Evolutionary conservation across 1,140 invertebrate species (phyloP), one percentile per base, ranked within the genome.

Genomic region (Monochamus saltuarius): DNA sequence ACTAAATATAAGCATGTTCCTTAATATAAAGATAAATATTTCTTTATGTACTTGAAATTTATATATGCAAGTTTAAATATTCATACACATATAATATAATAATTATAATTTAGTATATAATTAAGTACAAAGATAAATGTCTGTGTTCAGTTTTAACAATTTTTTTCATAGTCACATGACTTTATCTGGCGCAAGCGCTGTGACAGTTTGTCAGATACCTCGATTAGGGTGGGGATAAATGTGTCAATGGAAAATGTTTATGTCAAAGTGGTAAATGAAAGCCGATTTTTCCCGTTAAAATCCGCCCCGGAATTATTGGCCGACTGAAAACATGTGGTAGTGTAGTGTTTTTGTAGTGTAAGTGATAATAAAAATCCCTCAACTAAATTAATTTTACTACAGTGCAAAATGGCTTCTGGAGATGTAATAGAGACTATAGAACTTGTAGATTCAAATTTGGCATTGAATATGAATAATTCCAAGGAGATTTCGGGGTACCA

Each of bases 391-490:
- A 14, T 63, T 34, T 42, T 46, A 39, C 38, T 52, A 29, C n/a
- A 59, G 55, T 53, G 59, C 75, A 82, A 82, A 82, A 87, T 87
- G 85, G 85, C 85, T 83, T 86, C 85, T 74, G 84, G 84, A 68
- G 83, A 86, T 73, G 84, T 79, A 72, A 81, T 84, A 68, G 83
- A 86, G 75, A 82, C 81, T 75, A 87, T 87, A 71, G 83, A 86
- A 78, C 80, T 85, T 69, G 80, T 79, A 43, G 72, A 71, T 55
- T 62, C 68, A 52, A 69, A 70, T 59, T 59, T 63, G 47, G 46
- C 62, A 35, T 54, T 65, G 52, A 67, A 56, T 56, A 70, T 72
- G 59, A 69, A 70, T 60, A 69, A 67, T 61, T 51, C 67, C n/a
- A 73, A 74, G 50, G 70, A 73, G 22, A 60, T 64, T 35, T 54